phyloP scores from a whole-genome alignment of 2,888 invertebrate genomes.

The Mystacides longicornis region DNA sequence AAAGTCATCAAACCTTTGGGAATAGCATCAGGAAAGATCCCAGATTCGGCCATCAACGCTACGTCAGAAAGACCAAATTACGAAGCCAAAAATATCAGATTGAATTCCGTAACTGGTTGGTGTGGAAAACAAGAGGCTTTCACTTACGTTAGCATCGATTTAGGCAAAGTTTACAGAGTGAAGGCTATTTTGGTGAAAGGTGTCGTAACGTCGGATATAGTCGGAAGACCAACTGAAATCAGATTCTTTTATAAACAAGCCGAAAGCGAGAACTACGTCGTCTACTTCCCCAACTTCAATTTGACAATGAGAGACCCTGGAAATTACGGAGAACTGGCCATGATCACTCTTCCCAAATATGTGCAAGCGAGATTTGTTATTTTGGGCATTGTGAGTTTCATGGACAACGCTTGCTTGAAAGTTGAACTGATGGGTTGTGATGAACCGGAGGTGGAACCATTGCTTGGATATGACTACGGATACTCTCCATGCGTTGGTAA shows the following conservation, averaged over 20 bases:
- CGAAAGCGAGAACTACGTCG: constrained; percentile 90
- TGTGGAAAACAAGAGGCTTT: constrained; percentile 96
- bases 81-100: constrained; percentile 79
- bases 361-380: constrained; percentile 92
- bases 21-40: constrained; percentile 83
- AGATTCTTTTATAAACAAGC: constrained; percentile 95
- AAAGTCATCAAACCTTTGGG: constrained; percentile 87
- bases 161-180: constrained; percentile 86
- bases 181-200: constrained; percentile 91
- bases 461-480: constrained; percentile 88
- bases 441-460: constrained; percentile 70
- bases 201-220: constrained; percentile 90
- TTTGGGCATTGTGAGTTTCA: constrained; percentile 91
- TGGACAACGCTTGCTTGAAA: constrained; percentile 93
- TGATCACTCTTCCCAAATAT: constrained; percentile 90
- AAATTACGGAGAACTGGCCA: constrained; percentile 92
- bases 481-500: constrained; percentile 86
- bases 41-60: constrained; percentile 91
- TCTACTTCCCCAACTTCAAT: constrained; percentile 95
- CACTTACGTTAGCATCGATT: constrained; percentile 91
- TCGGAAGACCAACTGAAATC: constrained; percentile 92
- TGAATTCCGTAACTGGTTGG: constrained; percentile 93
- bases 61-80: constrained; percentile 90
- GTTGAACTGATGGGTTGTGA: constrained; percentile 96
- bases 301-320: constrained; percentile 92